A percentile compares a stretch with the other conserved stretches of the same genome.
Conservation (phyloP, 2,888 invertebrate species). For the Neuroscelio doddi region DNA sequence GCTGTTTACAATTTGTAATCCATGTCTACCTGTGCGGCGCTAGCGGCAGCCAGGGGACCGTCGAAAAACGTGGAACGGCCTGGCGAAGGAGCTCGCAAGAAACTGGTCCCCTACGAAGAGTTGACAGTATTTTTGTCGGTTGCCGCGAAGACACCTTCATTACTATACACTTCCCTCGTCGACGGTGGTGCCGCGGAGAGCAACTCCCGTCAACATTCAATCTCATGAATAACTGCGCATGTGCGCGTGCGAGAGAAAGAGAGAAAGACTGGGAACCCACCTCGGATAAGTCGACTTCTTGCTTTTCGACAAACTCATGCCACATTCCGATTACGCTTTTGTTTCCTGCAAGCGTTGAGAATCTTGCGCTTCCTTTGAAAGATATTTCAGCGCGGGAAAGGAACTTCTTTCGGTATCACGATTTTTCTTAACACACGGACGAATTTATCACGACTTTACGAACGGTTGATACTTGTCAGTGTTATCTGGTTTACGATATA, state of each 20-base stretch:
- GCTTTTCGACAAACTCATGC: conserved; percentile 11
- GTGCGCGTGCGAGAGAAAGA: conserved; percentile 7
- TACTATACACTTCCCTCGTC: conserved; percentile 22
- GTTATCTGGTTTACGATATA: too few species aligned
- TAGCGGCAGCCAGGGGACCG: conserved; percentile 55
- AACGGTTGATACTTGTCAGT: too few species aligned
- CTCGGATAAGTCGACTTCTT: conserved; percentile 11
- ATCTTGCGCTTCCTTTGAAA: conserved; percentile 6
- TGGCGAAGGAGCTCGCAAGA: conserved; percentile 23
- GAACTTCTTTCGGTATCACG: background rate
- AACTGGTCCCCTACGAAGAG: conserved; percentile 29
- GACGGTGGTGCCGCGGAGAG: conserved; percentile 5
- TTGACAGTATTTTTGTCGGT: conserved; percentile 31
- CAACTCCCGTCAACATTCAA: background rate
- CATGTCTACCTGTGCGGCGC: conserved; percentile 50
- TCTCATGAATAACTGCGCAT: conserved; percentile 13
- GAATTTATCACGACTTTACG: background rate
- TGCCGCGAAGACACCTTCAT: conserved; percentile 32
- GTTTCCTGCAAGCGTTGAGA: conserved; percentile 10
- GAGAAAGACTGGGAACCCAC: background rate
- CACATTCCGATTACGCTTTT: conserved; percentile 15
- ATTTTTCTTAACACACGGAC: background rate
- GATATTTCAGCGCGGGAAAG: conserved; percentile 11
- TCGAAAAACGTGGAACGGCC: conserved; percentile 56
- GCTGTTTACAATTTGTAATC: conserved; percentile 11